Base-by-base conservation (phyloP, 2,888 invertebrate species). In the Willowsia nigromaculata region DNA sequence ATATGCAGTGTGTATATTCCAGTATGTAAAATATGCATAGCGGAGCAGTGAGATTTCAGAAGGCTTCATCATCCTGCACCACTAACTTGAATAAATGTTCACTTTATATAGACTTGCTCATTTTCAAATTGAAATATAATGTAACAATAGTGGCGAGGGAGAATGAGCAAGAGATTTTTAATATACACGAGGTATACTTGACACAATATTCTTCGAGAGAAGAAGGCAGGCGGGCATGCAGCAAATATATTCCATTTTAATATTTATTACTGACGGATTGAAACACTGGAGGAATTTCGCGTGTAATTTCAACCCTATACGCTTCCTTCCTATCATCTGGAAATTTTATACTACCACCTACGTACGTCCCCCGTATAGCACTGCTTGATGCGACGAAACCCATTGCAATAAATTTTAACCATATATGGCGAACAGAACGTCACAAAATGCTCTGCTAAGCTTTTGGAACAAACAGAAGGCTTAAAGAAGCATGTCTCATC, bases 261-360 rank as follows among this genome's bases (percentile, higher is more conserved):
- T 74, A 74, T 74, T 74, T 74, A 47, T 80, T 33, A 53, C 78
- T 47, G 74, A 74, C 74, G 47, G 74, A 74, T 74, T 74, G 74
- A 74, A 47, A 74, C 74, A 74, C 59, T 11, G 27, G 15, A 68
- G 68, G 68, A 33, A 68, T 68, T 37, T 37, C 37, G n/a, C 9
- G 22, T 18, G 37, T 22, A 59, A 59, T 59, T 59, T 59, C 59
- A 59, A 27, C 27, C 27, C 27, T 18, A n/a, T n/a, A 25, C 25
- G 59, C 59, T 27, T 59, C 25, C 43, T 43, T 43, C 43, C 11
- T 43, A 6, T 43, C 11, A 13, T 43, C 43, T 43, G 5, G 43
- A 9, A 1, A 9, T 43, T 43, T 43, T 43, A 9, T 13, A 43
- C 43, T 13, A 13, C 1, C 30, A 13, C 15, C 15, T 25, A 25